Conservation (phyloP, 64 coral and sea anemone species). For the Montipora capricornis region DNA sequence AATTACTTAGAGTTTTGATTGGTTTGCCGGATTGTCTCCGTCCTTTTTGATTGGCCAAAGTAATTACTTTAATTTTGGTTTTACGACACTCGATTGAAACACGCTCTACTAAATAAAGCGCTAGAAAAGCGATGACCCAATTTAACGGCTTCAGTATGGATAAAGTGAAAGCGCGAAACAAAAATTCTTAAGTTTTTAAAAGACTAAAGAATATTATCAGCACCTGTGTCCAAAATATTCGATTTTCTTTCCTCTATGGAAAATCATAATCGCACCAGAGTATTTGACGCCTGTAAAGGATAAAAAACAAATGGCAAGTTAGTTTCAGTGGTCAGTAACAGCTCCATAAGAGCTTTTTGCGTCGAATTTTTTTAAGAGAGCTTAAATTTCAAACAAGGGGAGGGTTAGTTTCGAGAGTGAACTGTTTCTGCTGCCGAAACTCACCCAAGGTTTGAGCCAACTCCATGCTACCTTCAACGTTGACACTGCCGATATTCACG, state of each 20-base stretch:
- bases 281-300: slow-evolving; percentile 73
- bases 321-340: not conserved
- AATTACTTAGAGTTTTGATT: too few species aligned
- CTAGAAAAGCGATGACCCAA: too few species aligned
- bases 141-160: too few species aligned
- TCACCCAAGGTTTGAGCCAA: slow-evolving; percentile 75
- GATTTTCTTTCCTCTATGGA: slow-evolving; percentile 83
- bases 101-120: too few species aligned
- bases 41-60: too few species aligned
- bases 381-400: too few species aligned
- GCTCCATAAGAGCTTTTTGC: not conserved
- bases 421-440: not conserved
- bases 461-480: slow-evolving; percentile 67
- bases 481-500: slow-evolving; percentile 68
- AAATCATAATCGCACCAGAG: slow-evolving; percentile 88
- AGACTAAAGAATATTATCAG: not conserved
- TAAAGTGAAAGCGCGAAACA: too few species aligned
- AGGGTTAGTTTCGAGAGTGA: not conserved
- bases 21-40: too few species aligned
- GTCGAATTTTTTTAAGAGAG: too few species aligned
- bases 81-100: too few species aligned
- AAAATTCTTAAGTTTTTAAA: not conserved
- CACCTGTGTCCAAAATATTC: slow-evolving; percentile 96
- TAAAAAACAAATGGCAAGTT: not conserved
- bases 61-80: too few species aligned